Percentiles rank a stretch among this genome's conserved stretches.
Conservation (phyloP, 1,140 invertebrate genomes). For the Bemisia tabaci region DNA sequence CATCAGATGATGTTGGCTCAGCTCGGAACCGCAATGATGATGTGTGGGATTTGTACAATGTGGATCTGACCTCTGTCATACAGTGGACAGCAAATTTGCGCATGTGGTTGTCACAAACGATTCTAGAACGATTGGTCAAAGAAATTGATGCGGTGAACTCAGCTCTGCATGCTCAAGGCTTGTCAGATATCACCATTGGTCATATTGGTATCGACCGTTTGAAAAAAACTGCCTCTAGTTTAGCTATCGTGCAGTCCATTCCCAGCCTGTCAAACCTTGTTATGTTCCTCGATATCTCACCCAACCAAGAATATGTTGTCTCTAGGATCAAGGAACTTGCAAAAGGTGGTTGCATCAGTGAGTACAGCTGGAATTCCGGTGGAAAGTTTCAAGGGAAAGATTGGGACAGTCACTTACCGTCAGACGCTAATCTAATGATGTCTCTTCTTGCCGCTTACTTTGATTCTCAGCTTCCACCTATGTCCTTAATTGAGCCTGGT, state of each 20-base stretch:
- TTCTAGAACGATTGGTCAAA: constrained; percentile 47
- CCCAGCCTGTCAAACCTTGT: constrained; percentile 53
- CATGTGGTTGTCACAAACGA: constrained; percentile 63
- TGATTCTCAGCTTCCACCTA: constrained; percentile 60
- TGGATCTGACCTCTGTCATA: constrained; percentile 43
- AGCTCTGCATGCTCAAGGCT: constrained; percentile 46
- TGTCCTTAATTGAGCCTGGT: constrained; percentile 54
- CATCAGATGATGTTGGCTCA: constrained; percentile 16
- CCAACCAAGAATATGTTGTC: constrained; percentile 71
- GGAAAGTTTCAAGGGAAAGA: constrained; percentile 52
- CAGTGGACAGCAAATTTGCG: constrained; percentile 52
- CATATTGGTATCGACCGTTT: constrained; percentile 50
- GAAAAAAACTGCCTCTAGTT: constrained; percentile 47
- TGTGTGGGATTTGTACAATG: constrained; percentile 43
- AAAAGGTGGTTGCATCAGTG: constrained; percentile 63
- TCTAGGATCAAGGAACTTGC: constrained; percentile 58
- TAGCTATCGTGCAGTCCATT: constrained; percentile 44
- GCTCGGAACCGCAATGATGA: constrained; percentile 34
- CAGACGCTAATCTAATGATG: constrained; percentile 70
- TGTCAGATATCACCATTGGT: constrained; percentile 55
- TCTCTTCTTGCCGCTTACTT: constrained; percentile 67
- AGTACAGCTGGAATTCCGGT: constrained; percentile 67
- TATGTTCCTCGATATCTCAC: constrained; percentile 60
- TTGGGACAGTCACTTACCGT: constrained; percentile 65
- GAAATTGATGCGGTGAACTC: constrained; percentile 57